phyloP scores from a whole-genome alignment of 2,113 vertebrate species.

The Psittacula cyanocephala region DNA sequence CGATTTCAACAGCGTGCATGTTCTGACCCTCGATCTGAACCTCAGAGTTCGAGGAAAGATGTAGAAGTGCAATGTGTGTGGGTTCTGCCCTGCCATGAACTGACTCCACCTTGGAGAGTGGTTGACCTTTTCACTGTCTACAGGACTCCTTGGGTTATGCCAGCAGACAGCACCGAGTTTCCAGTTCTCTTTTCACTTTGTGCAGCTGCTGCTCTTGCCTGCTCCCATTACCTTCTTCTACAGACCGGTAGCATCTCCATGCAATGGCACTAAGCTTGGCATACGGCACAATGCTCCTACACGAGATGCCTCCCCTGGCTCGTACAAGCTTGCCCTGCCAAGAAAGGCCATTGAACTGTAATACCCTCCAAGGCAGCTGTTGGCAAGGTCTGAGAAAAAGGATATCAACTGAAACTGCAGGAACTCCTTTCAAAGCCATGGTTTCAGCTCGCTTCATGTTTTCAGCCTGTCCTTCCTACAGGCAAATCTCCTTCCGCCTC shows the following conservation, averaged over 20 bases:
- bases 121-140: neutral
- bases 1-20: neutral
- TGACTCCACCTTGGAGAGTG: neutral
- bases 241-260: neutral
- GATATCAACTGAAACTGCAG: neutral
- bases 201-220: neutral
- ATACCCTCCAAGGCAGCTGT: neutral
- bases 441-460: neutral
- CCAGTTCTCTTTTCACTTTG: neutral
- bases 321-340: neutral
- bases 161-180: neutral
- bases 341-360: neutral
- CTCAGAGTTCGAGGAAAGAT: neutral
- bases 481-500: neutral
- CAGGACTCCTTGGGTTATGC: neutral
- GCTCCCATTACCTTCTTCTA: neutral
- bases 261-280: neutral
- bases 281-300: rapidly evolving
- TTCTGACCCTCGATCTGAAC: neutral
- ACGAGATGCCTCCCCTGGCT: neutral
- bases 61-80: neutral
- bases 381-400: neutral
- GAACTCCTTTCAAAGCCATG: neutral
- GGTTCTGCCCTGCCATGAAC: neutral
- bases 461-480: neutral